Conservation (phyloP, 2,113 vertebrate species). For the Illadopsis cleaveri region DNA sequence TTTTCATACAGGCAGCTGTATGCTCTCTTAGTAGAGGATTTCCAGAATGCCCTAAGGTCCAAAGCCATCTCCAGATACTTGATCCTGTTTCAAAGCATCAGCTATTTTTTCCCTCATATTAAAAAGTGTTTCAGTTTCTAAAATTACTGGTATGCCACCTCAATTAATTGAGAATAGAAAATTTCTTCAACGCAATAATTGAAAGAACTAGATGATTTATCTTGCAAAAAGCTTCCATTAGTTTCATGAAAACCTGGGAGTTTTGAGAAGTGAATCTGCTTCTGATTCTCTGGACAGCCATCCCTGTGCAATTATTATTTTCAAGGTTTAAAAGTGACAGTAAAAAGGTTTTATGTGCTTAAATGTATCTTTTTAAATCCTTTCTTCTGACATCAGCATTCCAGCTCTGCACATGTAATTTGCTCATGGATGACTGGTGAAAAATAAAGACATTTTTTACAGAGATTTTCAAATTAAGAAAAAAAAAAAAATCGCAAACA, state of each 20-base stretch:
- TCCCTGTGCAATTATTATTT: not conserved
- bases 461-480: not conserved
- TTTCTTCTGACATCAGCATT: not conserved
- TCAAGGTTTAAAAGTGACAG: not conserved
- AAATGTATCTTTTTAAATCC: not conserved
- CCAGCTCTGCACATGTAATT: not conserved
- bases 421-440: not conserved
- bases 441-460: not conserved
- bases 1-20: slow-evolving; percentile 37
- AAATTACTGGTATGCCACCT: not conserved
- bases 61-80: slow-evolving; percentile 17
- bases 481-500: not conserved
- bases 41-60: slow-evolving; percentile 46
- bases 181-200: not conserved
- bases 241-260: not conserved
- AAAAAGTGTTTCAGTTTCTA: not conserved
- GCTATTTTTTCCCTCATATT: slow-evolving; percentile 13
- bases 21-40: slow-evolving; percentile 8
- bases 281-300: not conserved
- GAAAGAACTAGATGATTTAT: not conserved
- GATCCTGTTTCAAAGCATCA: slow-evolving; percentile 25
- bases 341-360: not conserved
- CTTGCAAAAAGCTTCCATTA: not conserved
- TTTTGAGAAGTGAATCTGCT: not conserved
- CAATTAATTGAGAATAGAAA: slow-evolving; percentile 1